Evolutionary conservation across 2,113 vertebrate genomes (phyloP).

Genomic region (Petromus typicus): DNA sequence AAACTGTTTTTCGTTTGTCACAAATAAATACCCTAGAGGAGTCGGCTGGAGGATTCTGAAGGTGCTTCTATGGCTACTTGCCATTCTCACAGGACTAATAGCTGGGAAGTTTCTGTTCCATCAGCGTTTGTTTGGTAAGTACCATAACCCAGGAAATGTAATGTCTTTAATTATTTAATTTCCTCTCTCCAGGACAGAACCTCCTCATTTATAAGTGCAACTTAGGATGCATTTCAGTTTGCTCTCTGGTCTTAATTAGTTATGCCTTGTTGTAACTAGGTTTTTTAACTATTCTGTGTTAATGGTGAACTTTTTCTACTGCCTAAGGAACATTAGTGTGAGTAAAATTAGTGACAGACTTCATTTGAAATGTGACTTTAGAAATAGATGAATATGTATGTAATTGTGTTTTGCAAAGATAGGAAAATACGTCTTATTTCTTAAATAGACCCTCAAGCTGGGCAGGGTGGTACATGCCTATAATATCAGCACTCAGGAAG

Average conservation of each 20-base stretch:
- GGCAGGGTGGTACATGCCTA: too few relatives aligned
- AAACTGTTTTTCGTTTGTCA: constrained; percentile 98
- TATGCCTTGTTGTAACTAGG: not conserved
- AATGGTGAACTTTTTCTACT: not conserved
- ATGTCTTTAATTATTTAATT: not conserved
- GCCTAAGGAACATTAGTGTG: not conserved
- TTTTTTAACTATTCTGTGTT: not conserved
- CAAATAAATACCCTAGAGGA: constrained; percentile 96
- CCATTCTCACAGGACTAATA: constrained; percentile 93
- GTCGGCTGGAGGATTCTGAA: constrained; percentile 95
- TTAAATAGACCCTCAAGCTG: not conserved
- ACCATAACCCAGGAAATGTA: not conserved
- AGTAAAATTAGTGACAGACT: constrained; percentile 15
- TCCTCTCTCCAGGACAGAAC: not conserved
- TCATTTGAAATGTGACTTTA: constrained; percentile 16
- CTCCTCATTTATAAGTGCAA: not conserved
- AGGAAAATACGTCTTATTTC: not conserved
- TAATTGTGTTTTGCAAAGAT: constrained; percentile 44
- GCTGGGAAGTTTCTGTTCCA: constrained; percentile 98
- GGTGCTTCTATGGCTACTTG: constrained; percentile 95
- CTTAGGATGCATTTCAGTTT: not conserved
- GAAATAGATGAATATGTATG: not conserved
- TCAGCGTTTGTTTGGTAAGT: constrained; percentile 97
- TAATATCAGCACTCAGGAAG: too few relatives aligned
- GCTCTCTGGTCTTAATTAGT: not conserved